Evolutionary conservation across 2,888 invertebrate genomes (phyloP).

Genomic region (Nemurella pictetii): DNA sequence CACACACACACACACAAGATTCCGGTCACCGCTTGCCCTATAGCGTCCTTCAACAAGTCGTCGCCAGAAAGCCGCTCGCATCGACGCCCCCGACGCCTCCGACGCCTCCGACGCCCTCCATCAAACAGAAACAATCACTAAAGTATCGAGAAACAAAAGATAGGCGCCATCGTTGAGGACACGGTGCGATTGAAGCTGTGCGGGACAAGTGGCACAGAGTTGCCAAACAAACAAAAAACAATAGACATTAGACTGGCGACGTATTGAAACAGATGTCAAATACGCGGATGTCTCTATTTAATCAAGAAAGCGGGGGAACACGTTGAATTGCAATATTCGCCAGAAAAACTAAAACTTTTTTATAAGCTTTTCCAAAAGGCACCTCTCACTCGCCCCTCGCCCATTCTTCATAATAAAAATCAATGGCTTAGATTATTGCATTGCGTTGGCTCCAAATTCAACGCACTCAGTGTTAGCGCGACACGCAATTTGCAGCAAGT

Average conservation of each 20-base stretch:
- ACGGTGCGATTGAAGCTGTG: slow-evolving; percentile 19
- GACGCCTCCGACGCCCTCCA: slow-evolving; percentile 37
- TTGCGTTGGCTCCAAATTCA: neutral
- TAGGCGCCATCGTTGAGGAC: slow-evolving; percentile 32
- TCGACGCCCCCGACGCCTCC: slow-evolving; percentile 21
- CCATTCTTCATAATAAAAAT: neutral
- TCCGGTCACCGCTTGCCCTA: slow-evolving; percentile 38
- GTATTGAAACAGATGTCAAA: slow-evolving; percentile 18
- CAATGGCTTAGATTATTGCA: neutral
- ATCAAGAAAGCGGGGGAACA: neutral
- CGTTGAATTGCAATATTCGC: neutral
- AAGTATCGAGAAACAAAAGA: slow-evolving; percentile 43
- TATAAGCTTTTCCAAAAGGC: too few species aligned
- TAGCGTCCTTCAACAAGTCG: slow-evolving; percentile 35
- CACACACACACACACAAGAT: slow-evolving; percentile 36
- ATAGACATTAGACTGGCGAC: neutral
- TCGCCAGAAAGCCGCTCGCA: slow-evolving; percentile 32
- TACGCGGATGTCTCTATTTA: neutral
- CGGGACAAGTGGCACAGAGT: slow-evolving; percentile 20
- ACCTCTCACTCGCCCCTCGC: too few species aligned
- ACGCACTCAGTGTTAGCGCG: too few species aligned
- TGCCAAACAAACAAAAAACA: slow-evolving; percentile 22
- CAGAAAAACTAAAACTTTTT: neutral
- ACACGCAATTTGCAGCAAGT: too few species aligned
- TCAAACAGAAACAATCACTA: slow-evolving; percentile 41